Base-by-base conservation (phyloP, 2,113 vertebrate species). In the Prunella himalayana region DNA sequence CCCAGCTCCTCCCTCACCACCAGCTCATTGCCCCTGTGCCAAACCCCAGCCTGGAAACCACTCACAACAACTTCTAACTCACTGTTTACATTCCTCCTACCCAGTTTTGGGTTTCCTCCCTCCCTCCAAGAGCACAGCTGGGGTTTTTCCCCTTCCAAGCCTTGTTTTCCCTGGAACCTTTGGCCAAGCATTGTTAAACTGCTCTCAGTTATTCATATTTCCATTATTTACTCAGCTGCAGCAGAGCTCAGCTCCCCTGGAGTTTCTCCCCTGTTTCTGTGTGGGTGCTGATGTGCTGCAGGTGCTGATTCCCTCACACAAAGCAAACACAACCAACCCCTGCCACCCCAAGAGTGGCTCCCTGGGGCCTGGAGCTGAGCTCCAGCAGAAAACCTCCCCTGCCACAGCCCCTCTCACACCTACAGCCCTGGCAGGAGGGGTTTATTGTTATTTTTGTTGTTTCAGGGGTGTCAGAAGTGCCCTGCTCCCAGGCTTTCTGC, bases 311-410 rank as follows among this genome's bases (percentile, higher is more conserved):
- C 19, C 1, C 30, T 47, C 6, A 11, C 60, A 21, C 1, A 3
- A 54, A 23, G 10, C 21, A 28, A 37, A 54, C 0, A 20, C 4
- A 16, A 45, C 5, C 18, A 6, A 2, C 3, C 9, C 61, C 33
- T 4, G 54, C 5, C 54, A 51, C 35, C 54, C 56, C 25, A 27
- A 1, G 2, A 33, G 4, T 4, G 50, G 21, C 50, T 39, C 50
- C 10, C 0, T 12, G 20, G 4, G 49, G 44, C 25, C 53, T 1
- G 2, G 23, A 71, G 31, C 7, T 8, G 7, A 83, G 45, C 2
- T 54, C 63, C 35, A 2, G 0, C 22, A 25, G 23, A 24, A 53
- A 44, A 31, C 3, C 41, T 42, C 33, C 6, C 0, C 25, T 30
- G 59, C 47, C 8, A 1, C 9, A 47, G 35, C 25, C 7, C 35